Conservation (phyloP, 2,888 invertebrate genomes). For the Heliothis peltigera region DNA sequence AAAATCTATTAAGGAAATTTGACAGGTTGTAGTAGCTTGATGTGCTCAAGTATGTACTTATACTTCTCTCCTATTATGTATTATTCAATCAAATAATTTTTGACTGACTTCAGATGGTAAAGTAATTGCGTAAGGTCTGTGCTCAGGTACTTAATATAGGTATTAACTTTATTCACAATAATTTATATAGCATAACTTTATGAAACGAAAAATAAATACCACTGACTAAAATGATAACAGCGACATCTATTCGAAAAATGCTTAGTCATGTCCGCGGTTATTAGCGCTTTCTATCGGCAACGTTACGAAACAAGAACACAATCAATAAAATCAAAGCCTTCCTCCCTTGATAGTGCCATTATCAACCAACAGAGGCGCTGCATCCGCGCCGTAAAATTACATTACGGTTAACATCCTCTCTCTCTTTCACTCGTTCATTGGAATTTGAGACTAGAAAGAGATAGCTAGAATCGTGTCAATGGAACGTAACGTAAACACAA, state of each 20-base stretch:
- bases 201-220: too few relatives aligned
- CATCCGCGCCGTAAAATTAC: constrained; percentile 51
- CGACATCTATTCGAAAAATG: constrained; percentile 61
- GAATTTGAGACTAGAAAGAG: constrained; percentile 61
- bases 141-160: too few relatives aligned
- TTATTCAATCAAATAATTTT: too few relatives aligned
- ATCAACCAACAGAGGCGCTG: constrained; percentile 51
- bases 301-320: constrained; percentile 12
- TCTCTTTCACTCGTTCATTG: constrained; percentile 57
- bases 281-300: constrained; percentile 45
- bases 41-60: too few relatives aligned
- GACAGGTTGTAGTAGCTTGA: too few relatives aligned
- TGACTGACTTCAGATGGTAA: too few relatives aligned
- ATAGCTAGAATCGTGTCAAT: constrained; percentile 69
- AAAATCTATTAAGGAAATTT: too few relatives aligned
- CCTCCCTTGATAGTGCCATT: constrained; percentile 49
- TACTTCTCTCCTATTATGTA: too few relatives aligned
- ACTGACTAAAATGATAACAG: not conserved
- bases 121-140: too few relatives aligned
- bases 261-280: not conserved
- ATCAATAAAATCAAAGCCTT: constrained; percentile 58
- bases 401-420: constrained; percentile 58
- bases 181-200: too few relatives aligned
- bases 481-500: constrained; percentile 82
- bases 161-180: too few relatives aligned